Conservation (phyloP, 2,797 vertebrate species). For the Mus caroli region DNA sequence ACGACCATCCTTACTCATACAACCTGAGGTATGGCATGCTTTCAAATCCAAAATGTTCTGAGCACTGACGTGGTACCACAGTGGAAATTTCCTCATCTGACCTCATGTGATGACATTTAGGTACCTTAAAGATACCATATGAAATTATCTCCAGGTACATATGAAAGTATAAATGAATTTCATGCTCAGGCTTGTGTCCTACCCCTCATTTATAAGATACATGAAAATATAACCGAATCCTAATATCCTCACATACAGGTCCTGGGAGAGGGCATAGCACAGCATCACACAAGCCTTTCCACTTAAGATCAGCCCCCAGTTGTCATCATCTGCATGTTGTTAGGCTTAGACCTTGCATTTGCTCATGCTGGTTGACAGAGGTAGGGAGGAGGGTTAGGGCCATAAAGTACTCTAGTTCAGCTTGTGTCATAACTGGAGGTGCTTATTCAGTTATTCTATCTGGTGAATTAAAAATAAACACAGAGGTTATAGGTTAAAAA, state of each 20-base stretch:
- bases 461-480: background rate
- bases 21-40: background rate
- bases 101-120: background rate
- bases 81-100: background rate
- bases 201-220: too few species aligned
- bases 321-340: too few species aligned
- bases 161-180: background rate
- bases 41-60: background rate
- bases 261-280: background rate
- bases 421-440: background rate
- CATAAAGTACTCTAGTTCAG: background rate
- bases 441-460: background rate
- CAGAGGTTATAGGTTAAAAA: background rate
- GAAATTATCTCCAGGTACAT: background rate
- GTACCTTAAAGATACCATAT: background rate
- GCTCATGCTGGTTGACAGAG: background rate
- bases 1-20: background rate
- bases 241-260: background rate
- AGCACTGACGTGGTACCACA: background rate
- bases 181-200: background rate
- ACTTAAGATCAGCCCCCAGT: background rate
- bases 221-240: background rate
- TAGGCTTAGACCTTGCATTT: background rate
- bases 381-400: background rate
- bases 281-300: background rate